These are phyloP conservation scores for Falco novaeseelandiae DNA, from an alignment of 2,797 vertebrate species.

Conservation along the genomic window DNA sequence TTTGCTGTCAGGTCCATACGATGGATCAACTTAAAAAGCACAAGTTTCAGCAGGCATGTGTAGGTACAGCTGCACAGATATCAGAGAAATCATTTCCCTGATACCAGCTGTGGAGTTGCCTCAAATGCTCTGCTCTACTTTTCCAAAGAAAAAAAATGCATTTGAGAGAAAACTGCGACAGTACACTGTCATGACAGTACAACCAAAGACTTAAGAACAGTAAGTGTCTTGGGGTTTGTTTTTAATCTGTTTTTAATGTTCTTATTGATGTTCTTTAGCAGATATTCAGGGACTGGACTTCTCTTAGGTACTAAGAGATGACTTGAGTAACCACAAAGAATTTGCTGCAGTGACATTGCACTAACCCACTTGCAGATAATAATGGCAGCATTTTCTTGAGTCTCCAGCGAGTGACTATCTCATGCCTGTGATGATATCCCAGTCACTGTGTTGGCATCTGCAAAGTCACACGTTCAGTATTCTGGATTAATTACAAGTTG, in stretches of 20 bases:
- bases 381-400: not conserved
- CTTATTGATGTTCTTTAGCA: not conserved
- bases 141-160: not conserved
- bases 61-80: not conserved
- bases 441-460: not conserved
- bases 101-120: not conserved
- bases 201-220: not conserved
- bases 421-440: not conserved
- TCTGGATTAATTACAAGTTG: not conserved
- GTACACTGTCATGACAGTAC: not conserved
- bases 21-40: not conserved
- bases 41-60: not conserved
- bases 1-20: not conserved
- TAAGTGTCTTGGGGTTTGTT: not conserved
- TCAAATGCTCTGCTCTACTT: not conserved
- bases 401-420: not conserved
- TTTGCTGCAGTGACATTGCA: conserved; percentile 49
- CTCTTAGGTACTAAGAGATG: not conserved
- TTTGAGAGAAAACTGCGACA: not conserved
- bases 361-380: not conserved
- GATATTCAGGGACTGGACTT: not conserved
- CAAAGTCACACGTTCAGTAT: conserved; percentile 31
- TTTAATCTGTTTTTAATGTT: not conserved
- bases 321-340: not conserved
- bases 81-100: not conserved